These are phyloP conservation scores for Parnassius orleans DNA, from an alignment of 2,888 invertebrate genomes.

Conservation along the genomic window DNA sequence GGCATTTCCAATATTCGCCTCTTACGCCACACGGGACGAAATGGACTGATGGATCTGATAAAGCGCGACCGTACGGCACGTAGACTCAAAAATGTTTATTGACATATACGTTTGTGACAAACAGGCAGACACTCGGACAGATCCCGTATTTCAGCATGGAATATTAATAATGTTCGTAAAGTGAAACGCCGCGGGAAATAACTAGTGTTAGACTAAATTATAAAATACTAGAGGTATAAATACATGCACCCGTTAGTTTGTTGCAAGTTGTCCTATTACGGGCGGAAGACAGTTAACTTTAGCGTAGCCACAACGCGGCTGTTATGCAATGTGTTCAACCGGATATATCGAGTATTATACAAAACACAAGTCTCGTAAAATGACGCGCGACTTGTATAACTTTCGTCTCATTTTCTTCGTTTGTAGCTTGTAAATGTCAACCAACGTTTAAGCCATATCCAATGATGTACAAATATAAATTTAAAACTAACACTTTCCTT, in stretches of 20 bases:
- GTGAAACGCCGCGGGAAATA: too few relatives aligned
- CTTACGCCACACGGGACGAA: too few relatives aligned
- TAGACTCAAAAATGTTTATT: too few relatives aligned
- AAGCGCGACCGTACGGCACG: too few relatives aligned
- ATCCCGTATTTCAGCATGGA: too few relatives aligned
- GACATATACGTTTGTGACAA: too few relatives aligned
- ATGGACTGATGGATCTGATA: too few relatives aligned
- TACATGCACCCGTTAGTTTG: slow-evolving; percentile 11
- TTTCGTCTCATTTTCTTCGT: slow-evolving; percentile 1
- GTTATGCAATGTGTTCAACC: neutral
- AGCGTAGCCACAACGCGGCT: too few relatives aligned
- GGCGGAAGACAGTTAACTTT: slow-evolving; percentile 4
- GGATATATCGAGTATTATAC: neutral
- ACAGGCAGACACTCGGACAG: too few relatives aligned
- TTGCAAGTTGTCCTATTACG: slow-evolving; percentile 10
- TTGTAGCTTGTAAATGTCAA: neutral
- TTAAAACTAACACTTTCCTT: neutral
- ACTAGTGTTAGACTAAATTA: slow-evolving; percentile 8
- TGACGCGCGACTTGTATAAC: neutral
- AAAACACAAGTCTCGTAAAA: slow-evolving; percentile 2
- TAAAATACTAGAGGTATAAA: slow-evolving; percentile 9
- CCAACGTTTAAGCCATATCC: neutral
- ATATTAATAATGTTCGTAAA: too few relatives aligned
- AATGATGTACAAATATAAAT: neutral
- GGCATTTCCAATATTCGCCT: too few relatives aligned